Evolutionary conservation across 2,888 invertebrate genomes (phyloP).

Genomic region (Chalcosyrphus nemorum): DNA sequence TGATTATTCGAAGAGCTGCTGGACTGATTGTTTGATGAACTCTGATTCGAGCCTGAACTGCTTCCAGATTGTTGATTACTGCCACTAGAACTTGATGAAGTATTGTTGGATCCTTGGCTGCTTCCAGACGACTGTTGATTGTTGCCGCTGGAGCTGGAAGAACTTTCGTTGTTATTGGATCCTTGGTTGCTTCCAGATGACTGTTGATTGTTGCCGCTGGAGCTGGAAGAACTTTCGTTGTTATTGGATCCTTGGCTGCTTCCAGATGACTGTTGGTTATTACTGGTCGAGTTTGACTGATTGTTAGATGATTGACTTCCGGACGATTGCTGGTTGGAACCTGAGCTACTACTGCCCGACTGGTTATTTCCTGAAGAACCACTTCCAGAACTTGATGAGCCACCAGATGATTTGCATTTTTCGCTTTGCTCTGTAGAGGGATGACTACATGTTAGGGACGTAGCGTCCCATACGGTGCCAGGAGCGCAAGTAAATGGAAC

Average conservation of each 20-base stretch:
- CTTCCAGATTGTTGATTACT: slow-evolving; percentile 13
- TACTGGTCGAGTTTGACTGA: slow-evolving; percentile 14
- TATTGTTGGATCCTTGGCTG: not conserved
- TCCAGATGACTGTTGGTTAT: slow-evolving; percentile 41
- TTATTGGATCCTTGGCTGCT: not conserved
- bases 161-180: slow-evolving; percentile 16
- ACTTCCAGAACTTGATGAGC: not conserved
- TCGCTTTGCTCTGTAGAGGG: slow-evolving; percentile 79
- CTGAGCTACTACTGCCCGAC: not conserved
- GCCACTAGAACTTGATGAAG: not conserved
- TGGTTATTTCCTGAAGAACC: not conserved
- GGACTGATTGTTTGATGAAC: not conserved
- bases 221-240: not conserved
- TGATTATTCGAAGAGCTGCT: not conserved
- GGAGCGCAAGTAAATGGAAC: slow-evolving; percentile 86
- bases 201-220: slow-evolving; percentile 14
- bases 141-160: not conserved
- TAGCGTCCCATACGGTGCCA: slow-evolving; percentile 86
- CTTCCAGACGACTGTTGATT: not conserved
- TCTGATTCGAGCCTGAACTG: slow-evolving; percentile 19
- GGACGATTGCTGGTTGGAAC: slow-evolving; percentile 1
- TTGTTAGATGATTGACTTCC: not conserved
- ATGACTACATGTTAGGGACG: slow-evolving; percentile 78
- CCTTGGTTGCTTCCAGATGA: not conserved
- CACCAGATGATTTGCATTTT: slow-evolving; percentile 74